These are phyloP conservation scores for Isoperla grammatica DNA, from an alignment of 2,888 invertebrate species.

Conservation along the genomic window DNA sequence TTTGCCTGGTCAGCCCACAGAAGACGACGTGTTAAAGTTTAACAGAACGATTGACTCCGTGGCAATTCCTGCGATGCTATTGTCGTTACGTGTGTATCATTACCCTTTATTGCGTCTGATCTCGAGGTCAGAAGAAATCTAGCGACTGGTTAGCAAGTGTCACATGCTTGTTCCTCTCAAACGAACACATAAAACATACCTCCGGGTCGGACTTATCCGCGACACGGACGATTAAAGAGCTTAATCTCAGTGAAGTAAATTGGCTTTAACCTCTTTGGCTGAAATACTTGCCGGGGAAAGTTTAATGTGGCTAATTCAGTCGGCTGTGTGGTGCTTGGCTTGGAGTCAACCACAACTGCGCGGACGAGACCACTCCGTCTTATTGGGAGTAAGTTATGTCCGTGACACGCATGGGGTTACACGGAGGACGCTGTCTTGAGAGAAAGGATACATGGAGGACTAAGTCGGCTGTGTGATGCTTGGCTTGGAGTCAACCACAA, in stretches of 20 bases:
- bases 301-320: slow-evolving; percentile 17
- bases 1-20: not conserved
- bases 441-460: not conserved
- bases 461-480: slow-evolving; percentile 11
- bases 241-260: slow-evolving; percentile 21
- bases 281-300: not conserved
- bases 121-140: not conserved
- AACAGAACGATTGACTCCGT: not conserved
- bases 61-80: not conserved
- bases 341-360: slow-evolving; percentile 23
- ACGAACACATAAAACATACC: slow-evolving; percentile 12
- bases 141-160: not conserved
- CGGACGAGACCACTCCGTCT: slow-evolving; percentile 4
- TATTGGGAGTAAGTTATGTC: no score
- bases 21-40: not conserved
- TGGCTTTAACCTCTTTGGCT: slow-evolving; percentile 13
- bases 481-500: slow-evolving; percentile 25
- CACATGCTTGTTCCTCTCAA: slow-evolving; percentile 10
- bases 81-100: not conserved
- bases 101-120: slow-evolving; percentile 1
- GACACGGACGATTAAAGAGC: slow-evolving; percentile 23
- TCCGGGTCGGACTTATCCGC: slow-evolving; percentile 13
- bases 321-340: slow-evolving; percentile 11
- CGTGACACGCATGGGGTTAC: no score
- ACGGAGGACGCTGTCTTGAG: no score